Evolutionary conservation across 2,888 invertebrate species (phyloP).

Genomic region (Nephrotoma appendiculata): DNA sequence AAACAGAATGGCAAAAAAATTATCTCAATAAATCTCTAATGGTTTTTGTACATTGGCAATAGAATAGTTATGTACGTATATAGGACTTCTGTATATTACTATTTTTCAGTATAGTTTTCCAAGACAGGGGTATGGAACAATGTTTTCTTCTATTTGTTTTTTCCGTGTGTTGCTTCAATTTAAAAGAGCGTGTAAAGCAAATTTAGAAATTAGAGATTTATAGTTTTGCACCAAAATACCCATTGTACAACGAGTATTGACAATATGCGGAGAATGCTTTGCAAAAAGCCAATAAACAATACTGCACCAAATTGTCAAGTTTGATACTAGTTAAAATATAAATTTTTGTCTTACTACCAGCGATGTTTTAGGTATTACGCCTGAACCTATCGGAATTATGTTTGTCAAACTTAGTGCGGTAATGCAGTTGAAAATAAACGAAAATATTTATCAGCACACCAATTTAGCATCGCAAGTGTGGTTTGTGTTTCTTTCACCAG

Average conservation of each 20-base stretch:
- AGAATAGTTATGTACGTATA: background rate
- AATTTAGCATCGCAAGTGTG: too few relatives aligned
- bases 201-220: background rate
- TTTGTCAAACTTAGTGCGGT: too few relatives aligned
- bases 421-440: too few relatives aligned
- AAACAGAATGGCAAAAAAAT: background rate
- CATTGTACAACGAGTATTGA: background rate
- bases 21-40: background rate
- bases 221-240: background rate
- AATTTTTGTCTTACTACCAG: too few relatives aligned
- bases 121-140: background rate
- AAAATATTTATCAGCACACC: too few relatives aligned
- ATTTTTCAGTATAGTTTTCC: too few relatives aligned
- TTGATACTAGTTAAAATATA: too few relatives aligned
- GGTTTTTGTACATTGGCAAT: background rate
- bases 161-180: background rate
- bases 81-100: background rate
- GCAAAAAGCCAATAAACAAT: too few relatives aligned
- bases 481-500: too few relatives aligned
- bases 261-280: background rate
- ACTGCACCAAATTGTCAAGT: too few relatives aligned
- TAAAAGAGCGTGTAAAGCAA: background rate
- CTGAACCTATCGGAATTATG: too few relatives aligned
- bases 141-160: background rate
- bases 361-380: too few relatives aligned